A percentile compares a stretch with the other conserved stretches of the same genome.
Conservation (phyloP, 1,140 invertebrate genomes). For the Drosophila equinoxialis region DNA sequence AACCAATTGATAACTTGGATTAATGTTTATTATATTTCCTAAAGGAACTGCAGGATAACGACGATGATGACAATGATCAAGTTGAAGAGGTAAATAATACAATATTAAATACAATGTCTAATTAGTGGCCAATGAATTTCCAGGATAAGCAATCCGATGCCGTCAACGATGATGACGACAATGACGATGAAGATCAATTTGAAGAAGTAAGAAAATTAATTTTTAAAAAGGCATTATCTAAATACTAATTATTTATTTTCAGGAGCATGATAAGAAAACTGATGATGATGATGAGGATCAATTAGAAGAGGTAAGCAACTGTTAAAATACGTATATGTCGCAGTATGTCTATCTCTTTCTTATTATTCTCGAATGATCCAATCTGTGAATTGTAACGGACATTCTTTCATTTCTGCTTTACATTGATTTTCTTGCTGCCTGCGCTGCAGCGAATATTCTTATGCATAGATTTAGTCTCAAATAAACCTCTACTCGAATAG, state of each 20-base stretch:
- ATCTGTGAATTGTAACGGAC: no score
- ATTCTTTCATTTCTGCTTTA: no score
- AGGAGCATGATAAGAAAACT: conserved; percentile 11
- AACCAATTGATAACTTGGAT: background rate
- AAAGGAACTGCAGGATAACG: background rate
- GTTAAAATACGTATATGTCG: no score
- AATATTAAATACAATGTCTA: background rate
- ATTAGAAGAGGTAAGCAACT: background rate
- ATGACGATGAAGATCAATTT: conserved; percentile 2
- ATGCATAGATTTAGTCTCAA: no score
- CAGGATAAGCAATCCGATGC: background rate
- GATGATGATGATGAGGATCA: conserved; percentile 31
- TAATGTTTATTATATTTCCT: background rate
- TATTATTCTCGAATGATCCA: no score
- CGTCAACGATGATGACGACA: background rate
- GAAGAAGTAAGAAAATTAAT: background rate
- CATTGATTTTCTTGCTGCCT: no score
- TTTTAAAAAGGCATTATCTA: background rate
- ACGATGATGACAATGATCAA: background rate
- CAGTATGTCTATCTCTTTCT: no score
- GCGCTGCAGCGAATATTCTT: no score
- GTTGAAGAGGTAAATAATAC: background rate
- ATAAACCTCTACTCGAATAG: no score
- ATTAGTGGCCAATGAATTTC: background rate
- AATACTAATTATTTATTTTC: background rate